Evolutionary conservation across 2,888 invertebrate genomes (phyloP).

Genomic region (Nasonovia ribisnigri): DNA sequence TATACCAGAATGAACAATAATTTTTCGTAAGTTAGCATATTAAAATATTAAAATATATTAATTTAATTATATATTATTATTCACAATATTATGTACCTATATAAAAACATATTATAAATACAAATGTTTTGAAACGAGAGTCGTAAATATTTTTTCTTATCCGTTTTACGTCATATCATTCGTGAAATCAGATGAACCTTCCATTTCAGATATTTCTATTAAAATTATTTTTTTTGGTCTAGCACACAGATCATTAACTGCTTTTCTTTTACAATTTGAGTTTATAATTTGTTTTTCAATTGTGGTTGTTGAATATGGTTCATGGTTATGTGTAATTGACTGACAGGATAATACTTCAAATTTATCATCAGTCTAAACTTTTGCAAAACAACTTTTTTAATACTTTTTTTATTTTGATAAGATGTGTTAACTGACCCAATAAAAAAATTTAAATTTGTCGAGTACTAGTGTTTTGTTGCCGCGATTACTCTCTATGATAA

Average conservation of each 20-base stretch:
- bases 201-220: neutral
- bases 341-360: neutral
- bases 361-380: neutral
- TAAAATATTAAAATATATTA: too few species aligned
- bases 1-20: too few species aligned
- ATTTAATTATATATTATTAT: too few species aligned
- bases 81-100: too few species aligned
- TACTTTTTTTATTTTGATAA: neutral
- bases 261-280: neutral
- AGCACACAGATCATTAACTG: neutral
- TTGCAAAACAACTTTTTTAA: neutral
- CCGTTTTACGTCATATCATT: too few species aligned
- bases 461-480: neutral
- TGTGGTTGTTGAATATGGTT: neutral
- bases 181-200: too few species aligned
- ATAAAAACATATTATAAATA: too few species aligned
- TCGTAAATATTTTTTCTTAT: too few species aligned
- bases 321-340: neutral
- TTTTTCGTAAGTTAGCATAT: too few species aligned
- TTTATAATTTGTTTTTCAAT: neutral
- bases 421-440: neutral
- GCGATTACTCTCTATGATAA: neutral
- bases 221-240: neutral
- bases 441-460: neutral
- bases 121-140: too few species aligned